Evolutionary conservation across 2,113 vertebrate species (phyloP), one percentile per base, ranked within the genome.

Genomic region (Eleginops maclovinus): DNA sequence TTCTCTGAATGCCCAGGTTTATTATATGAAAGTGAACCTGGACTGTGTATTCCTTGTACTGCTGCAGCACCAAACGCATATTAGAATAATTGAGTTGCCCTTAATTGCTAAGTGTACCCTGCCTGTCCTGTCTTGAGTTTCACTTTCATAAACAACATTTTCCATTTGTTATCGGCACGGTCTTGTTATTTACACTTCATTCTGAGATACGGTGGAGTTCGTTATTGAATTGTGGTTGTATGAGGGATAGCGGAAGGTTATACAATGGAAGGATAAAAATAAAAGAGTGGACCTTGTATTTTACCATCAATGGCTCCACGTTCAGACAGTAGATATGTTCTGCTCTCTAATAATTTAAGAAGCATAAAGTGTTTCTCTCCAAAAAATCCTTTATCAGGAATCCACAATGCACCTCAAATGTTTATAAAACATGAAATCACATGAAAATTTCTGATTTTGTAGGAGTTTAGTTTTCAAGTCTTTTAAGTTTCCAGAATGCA

Each of bases 111-210:
- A 64, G 50, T 22, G 10, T 53, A 22, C 51, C 51, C 21, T 53
- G 51, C 50, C 50, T 53, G 50, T 53, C 21, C 11, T 13, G 49
- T 36, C 19, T 51, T 6, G n/a, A 16, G 49, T 67, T 21, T 53
- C 28, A 67, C 44, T 31, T 49, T 64, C 16, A 16, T 64, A 59
- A 3, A 17, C 58, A 59, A 59, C 31, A 28, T 54, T 73, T n/a
- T 72, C 11, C 24, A 28, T 51, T 41, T 28, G 15, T 51, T 21
- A 22, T 9, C 2, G 51, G 36, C n/a, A 9, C 28, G 56, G 31
- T 46, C 17, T 70, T 72, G 15, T 56, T 50, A 67, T 82, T 72
- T 58, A 36, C 17, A 44, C 24, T 56, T 6, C 12, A 13, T 21
- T 21, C 26, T 56, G 56, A 62, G 26, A 69, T 41, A 60, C 63